A percentile compares a stretch with the other conserved stretches of the same genome.
Evolutionary conservation across 2,888 invertebrate genomes (phyloP).

Genomic region (Cantharis rustica): DNA sequence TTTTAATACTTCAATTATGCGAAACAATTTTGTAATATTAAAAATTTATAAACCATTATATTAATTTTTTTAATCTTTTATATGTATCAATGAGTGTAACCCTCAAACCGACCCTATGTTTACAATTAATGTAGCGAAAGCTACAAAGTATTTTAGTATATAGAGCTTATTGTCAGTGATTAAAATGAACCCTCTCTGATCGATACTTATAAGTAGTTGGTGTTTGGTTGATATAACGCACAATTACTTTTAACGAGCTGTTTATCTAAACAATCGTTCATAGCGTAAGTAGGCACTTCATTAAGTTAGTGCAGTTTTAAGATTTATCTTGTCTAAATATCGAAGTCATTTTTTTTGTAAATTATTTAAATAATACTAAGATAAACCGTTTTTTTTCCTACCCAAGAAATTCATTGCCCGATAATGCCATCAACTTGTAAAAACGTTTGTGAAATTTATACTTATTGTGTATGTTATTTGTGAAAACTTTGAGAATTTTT

Average conservation of each 20-base stretch:
- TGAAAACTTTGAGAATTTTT: too few relatives aligned
- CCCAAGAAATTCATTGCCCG: too few relatives aligned
- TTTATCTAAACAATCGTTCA: neutral
- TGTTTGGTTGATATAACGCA: slow-evolving; percentile 1
- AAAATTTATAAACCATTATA: neutral
- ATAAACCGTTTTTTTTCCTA: too few relatives aligned
- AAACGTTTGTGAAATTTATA: too few relatives aligned
- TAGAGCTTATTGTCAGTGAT: slow-evolving; percentile 1
- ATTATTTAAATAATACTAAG: neutral
- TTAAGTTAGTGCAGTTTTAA: neutral
- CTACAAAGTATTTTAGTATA: neutral
- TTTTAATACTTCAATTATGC: too few relatives aligned
- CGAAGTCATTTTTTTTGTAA: neutral
- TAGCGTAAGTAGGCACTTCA: neutral
- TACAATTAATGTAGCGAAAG: neutral
- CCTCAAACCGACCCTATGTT: neutral
- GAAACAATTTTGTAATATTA: neutral
- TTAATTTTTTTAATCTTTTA: neutral
- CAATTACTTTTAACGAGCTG: slow-evolving; percentile 6
- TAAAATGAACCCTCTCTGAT: slow-evolving; percentile 3
- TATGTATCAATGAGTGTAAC: neutral
- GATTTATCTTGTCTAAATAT: neutral
- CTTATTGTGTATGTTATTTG: too few relatives aligned
- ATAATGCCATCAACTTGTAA: too few relatives aligned
- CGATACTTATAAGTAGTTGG: slow-evolving; percentile 1